Evolutionary conservation across 1,140 invertebrate genomes (phyloP).

Genomic region (Solenopsis invicta): DNA sequence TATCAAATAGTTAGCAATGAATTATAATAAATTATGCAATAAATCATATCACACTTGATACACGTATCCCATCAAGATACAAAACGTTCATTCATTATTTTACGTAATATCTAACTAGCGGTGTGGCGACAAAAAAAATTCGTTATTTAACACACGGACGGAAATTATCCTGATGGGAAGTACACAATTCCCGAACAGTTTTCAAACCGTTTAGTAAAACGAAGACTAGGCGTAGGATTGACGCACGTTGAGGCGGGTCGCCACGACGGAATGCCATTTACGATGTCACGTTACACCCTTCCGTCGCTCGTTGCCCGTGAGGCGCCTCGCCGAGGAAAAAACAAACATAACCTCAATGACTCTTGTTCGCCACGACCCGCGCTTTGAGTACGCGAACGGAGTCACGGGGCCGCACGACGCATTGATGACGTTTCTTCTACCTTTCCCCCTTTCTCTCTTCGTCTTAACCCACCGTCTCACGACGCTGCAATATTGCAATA

Average conservation of each 20-base stretch:
- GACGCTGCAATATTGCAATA: constrained; percentile 21
- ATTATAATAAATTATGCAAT: too few relatives aligned
- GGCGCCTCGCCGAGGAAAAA: constrained; percentile 69
- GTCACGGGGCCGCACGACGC: constrained; percentile 7
- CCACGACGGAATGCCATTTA: constrained; percentile 51
- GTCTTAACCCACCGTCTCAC: background rate
- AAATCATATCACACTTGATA: background rate
- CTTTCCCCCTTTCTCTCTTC: background rate
- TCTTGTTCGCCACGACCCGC: background rate
- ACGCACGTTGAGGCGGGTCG: constrained; percentile 28
- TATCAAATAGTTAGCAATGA: background rate
- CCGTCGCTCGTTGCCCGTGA: constrained; percentile 71
- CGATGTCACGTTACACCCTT: constrained; percentile 70
- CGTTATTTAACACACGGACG: background rate
- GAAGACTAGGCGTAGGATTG: constrained; percentile 15
- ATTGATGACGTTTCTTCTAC: background rate
- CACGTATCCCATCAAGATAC: background rate
- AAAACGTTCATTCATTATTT: background rate
- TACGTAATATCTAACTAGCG: background rate
- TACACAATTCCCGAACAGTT: constrained; percentile 5
- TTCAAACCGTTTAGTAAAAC: background rate
- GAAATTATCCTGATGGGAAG: background rate
- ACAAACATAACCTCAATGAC: constrained; percentile 80
- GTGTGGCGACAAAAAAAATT: background rate
- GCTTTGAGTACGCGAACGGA: background rate